Base-by-base conservation (phyloP, 2,888 invertebrate species). In the Drosophila parthenogenetica region DNA sequence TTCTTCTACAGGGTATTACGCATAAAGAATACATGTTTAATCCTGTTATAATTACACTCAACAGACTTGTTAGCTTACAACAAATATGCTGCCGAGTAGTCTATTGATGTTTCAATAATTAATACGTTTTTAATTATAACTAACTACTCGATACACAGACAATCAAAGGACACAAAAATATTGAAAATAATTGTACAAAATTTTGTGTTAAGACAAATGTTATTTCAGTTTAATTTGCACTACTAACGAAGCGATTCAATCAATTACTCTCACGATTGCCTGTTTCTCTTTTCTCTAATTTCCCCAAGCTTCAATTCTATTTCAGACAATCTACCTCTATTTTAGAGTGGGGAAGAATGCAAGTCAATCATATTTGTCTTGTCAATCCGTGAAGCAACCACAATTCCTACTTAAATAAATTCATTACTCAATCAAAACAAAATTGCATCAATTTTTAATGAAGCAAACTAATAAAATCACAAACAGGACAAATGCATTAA, bases 361-460 rank as follows among this genome's bases (percentile, higher is more conserved):
- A 29, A 35, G 45, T 37, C 49, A 49, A 42, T 67, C 35, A 61
- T 29, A 59, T 25, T 25, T 4, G 45, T 50, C 69, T 69, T 35
- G 37, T 76, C 55, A 76, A 62, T 69, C 63, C 35, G 13, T 13
- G 50, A 64, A 66, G 73, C 57, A 57, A 66, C 70, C 77, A 43
- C 76, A 78, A 65, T 57, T n/a, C 42, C 45, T 16, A 54, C 45
- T 54, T 63, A 68, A 77, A 70, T 67, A 66, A 65, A 69, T 66
- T 54, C 49, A 59, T n/a, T 45, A 57, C 76, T 43, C 73, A 77
- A 74, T 61, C 63, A 65, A 53, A 49, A 54, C 67, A 43, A 79
- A 60, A 77, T 54, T 73, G 68, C 68, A 83, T 81, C 7, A 55
- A 85, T 65, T 66, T 61, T 85, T 75, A 59, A 85, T 73, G 53